phyloP scores from a whole-genome alignment of 2,888 invertebrate genomes.

The Digitonthophagus gazella region DNA sequence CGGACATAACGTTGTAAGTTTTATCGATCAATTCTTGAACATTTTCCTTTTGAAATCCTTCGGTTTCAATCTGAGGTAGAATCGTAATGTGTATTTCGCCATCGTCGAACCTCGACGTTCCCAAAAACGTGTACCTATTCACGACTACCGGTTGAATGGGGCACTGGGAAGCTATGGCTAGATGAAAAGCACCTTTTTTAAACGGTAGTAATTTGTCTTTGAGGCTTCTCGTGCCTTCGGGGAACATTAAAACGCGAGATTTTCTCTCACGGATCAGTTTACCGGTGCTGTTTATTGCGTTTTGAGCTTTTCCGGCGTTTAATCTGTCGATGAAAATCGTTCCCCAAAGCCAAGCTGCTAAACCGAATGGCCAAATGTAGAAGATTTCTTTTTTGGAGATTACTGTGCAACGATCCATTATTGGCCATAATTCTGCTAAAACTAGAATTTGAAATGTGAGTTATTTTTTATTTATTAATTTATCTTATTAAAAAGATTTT shows the following conservation, averaged over 20 bases:
- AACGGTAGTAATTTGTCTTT: conserved; percentile 78
- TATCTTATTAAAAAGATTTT: not conserved
- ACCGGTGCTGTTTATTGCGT: conserved; percentile 71
- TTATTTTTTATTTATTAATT: not conserved
- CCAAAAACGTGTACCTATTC: conserved; percentile 77
- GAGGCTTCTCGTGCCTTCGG: conserved; percentile 88
- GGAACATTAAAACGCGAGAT: conserved; percentile 81
- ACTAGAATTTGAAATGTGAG: conserved; percentile 55
- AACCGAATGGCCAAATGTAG: conserved; percentile 80
- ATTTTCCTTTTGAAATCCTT: conserved; percentile 61
- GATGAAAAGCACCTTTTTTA: conserved; percentile 95
- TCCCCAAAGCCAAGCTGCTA: conserved; percentile 85
- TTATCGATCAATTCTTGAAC: conserved; percentile 65
- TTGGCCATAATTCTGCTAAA: conserved; percentile 77
- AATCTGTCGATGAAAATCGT: conserved; percentile 84
- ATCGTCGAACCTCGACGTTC: conserved; percentile 57
- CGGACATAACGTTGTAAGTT: conserved; percentile 66
- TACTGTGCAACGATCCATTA: conserved; percentile 75
- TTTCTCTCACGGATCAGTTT: conserved; percentile 64
- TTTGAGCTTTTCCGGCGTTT: conserved; percentile 67
- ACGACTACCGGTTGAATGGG: conserved; percentile 89
- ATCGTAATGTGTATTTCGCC: conserved; percentile 71
- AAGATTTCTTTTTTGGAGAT: conserved; percentile 82
- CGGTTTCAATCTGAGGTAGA: conserved; percentile 69
- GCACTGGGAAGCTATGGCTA: conserved; percentile 79